These are phyloP conservation scores for Helleia helle DNA, from an alignment of 2,888 invertebrate genomes.

Conservation along the genomic window DNA sequence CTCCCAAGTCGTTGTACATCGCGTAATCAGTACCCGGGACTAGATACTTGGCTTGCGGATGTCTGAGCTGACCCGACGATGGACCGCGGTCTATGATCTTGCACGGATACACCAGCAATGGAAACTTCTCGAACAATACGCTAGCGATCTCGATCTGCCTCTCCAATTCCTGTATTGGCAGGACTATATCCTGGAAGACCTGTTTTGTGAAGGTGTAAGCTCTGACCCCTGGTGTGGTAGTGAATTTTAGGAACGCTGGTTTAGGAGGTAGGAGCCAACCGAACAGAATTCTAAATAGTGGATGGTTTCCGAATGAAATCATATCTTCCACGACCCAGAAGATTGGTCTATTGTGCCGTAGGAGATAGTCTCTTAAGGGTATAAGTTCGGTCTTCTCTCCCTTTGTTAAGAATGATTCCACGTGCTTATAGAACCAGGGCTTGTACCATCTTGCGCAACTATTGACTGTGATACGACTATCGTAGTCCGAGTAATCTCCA, in stretches of 20 bases:
- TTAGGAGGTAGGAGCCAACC: conserved; percentile 82
- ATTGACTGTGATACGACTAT: conserved; percentile 66
- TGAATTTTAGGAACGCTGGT: conserved; percentile 81
- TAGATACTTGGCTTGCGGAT: conserved; percentile 71
- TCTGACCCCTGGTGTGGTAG: conserved; percentile 78
- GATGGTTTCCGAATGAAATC: conserved; percentile 80
- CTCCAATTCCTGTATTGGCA: conserved; percentile 77
- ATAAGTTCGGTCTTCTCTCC: conserved; percentile 74
- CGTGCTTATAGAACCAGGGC: conserved; percentile 82
- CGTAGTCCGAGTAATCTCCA: conserved; percentile 77
- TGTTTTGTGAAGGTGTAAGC: conserved; percentile 81
- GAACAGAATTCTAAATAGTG: conserved; percentile 73
- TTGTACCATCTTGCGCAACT: conserved; percentile 78
- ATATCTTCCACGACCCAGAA: conserved; percentile 84
- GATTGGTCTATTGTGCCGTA: conserved; percentile 79
- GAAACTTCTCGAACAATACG: conserved; percentile 77
- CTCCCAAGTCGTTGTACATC: conserved; percentile 81
- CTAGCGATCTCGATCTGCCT: conserved; percentile 75
- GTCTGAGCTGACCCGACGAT: conserved; percentile 71
- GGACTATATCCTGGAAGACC: conserved; percentile 81
- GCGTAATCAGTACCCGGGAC: conserved; percentile 78
- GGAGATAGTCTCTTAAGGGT: conserved; percentile 76
- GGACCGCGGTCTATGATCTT: conserved; percentile 77
- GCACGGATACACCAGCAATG: conserved; percentile 80
- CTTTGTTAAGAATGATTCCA: conserved; percentile 69